Evolutionary conservation across 2,113 vertebrate genomes (phyloP).

Genomic region (Emydocephalus ijimae): DNA sequence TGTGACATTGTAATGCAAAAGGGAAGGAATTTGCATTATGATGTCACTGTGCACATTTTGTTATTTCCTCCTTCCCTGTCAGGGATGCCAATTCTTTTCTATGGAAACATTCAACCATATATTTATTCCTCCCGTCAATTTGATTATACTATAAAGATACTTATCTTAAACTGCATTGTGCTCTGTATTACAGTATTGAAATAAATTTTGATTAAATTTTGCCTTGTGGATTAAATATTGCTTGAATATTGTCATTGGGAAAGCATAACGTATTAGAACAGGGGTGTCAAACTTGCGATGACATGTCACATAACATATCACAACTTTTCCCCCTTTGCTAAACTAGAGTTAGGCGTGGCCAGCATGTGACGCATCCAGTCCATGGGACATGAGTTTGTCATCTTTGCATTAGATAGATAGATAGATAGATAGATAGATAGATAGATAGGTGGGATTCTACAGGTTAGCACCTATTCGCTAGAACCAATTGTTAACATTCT

Average conservation of each 20-base stretch:
- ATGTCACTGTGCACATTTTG: neutral
- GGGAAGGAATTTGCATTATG: neutral
- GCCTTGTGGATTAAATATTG: neutral
- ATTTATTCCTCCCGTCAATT: neutral
- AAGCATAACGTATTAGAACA: neutral
- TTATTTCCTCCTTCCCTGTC: neutral
- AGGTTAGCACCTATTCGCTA: too few relatives aligned
- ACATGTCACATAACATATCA: too few relatives aligned
- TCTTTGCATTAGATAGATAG: too few relatives aligned
- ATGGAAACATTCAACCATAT: neutral
- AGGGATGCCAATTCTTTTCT: neutral
- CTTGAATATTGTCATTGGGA: neutral
- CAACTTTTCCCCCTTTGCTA: too few relatives aligned
- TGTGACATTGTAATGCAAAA: neutral
- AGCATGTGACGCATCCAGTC: accelerated
- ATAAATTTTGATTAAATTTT: neutral
- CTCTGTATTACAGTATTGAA: neutral
- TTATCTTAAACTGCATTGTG: neutral
- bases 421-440: too few relatives aligned
- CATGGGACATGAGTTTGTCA: too few relatives aligned
- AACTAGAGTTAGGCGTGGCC: too few relatives aligned
- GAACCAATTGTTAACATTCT: too few relatives aligned
- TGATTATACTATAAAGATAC: neutral
- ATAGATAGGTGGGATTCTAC: too few relatives aligned
- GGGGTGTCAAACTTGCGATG: too few relatives aligned